Base-by-base conservation (phyloP, 2,888 invertebrate genomes). In the Parelbella ahira region DNA sequence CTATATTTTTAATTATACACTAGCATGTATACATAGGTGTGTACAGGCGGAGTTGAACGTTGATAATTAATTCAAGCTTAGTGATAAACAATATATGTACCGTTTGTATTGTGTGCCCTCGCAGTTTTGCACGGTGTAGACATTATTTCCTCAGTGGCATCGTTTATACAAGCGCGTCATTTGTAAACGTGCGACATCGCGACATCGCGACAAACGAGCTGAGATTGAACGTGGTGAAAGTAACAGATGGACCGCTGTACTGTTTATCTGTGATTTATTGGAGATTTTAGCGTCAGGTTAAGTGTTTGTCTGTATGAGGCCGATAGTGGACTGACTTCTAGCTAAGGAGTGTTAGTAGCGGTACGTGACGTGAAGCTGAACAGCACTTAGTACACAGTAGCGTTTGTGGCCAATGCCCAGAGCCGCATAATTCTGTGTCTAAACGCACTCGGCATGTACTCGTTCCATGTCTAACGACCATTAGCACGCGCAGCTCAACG, bases 241-340 rank as follows among this genome's bases (percentile, higher is more conserved):
- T 42, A 34, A 42, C 42, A 23, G 21, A 42, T 42, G 42, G 34
- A 21, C 27, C 21, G 28, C 19, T 15, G 7, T 27, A n/a, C n/a
- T n/a, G n/a, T n/a, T n/a, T 42, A 34, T 34, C 42, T 42, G 33
- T 42, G 42, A 42, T 34, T 42, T 42, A 42, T 42, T 34, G 34
- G 28, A 28, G 34, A 42, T 42, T 42, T 42, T 42, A 42, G 23
- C 42, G 34, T 27, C 34, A 28, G 37, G 37, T 27, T 34, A 34
- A 42, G 34, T 42, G 42, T 21, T 34, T n/a, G n/a, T n/a, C n/a
- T n/a, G n/a, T n/a, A n/a, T n/a, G 39, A 18, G 18, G 9, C 11
- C 13, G 39, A 41, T 34, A 28, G 33, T 21, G 37, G 6, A 27
- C 4, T 28, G 5, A 15, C 37, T 38, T 10, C 29, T 21, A 29